phyloP scores from a whole-genome alignment of 2,113 vertebrate species.

The Taxidea taxus region DNA sequence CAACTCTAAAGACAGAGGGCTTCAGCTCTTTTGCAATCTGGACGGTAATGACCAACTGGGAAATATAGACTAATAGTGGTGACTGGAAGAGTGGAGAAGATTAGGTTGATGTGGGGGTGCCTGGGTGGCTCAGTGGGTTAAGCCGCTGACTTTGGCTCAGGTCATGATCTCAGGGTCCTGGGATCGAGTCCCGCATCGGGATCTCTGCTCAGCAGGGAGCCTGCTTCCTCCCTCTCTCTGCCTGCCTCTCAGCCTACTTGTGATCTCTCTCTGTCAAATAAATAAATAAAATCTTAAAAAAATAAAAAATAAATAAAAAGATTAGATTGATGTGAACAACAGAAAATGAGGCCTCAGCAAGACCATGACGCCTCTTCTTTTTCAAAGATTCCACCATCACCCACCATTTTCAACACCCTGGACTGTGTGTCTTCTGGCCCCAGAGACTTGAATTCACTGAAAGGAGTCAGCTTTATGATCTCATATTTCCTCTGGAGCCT shows the following conservation, averaged over 20 bases:
- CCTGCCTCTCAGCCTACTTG: too few species aligned
- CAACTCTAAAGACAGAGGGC: neutral
- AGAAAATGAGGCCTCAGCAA: neutral
- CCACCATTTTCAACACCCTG: neutral
- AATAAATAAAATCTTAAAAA: too few species aligned
- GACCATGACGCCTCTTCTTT: neutral
- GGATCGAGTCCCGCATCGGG: too few species aligned
- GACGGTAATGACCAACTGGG: neutral
- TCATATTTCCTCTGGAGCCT: neutral
- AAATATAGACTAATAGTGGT: neutral
- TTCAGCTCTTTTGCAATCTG: neutral
- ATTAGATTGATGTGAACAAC: neutral
- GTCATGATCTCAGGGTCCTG: too few species aligned
- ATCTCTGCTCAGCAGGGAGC: too few species aligned
- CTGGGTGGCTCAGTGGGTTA: too few species aligned
- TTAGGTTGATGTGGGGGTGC: neutral
- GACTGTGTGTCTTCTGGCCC: neutral
- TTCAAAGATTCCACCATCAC: neutral
- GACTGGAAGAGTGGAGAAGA: neutral
- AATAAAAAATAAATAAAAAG: too few species aligned
- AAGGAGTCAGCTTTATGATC: neutral
- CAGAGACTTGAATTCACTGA: neutral
- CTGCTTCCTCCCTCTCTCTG: too few species aligned
- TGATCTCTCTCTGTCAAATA: too few species aligned
- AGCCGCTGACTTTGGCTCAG: too few species aligned